These are phyloP conservation scores for Candoia aspera DNA, from an alignment of 2,113 vertebrate genomes.

Conservation along the genomic window DNA sequence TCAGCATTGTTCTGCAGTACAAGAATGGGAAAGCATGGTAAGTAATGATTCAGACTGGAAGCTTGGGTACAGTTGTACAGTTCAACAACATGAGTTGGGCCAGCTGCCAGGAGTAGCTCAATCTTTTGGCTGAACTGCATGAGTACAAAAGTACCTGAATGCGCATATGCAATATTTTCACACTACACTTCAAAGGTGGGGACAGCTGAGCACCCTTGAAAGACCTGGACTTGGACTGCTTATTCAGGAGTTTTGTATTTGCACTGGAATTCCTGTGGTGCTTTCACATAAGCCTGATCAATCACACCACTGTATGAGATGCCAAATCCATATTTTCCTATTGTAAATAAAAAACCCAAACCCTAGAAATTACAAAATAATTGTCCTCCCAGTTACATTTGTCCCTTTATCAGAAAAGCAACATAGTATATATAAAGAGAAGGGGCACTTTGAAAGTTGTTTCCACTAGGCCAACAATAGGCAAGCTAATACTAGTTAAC, in stretches of 20 bases:
- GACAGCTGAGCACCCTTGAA: neutral
- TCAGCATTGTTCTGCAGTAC: neutral
- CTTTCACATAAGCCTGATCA: neutral
- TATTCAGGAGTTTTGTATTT: neutral
- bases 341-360: neutral
- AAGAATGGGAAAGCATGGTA: neutral
- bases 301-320: neutral
- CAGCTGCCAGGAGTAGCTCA: too few relatives aligned
- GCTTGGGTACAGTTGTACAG: neutral
- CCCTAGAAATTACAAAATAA: constrained; percentile 4
- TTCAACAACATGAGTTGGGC: neutral
- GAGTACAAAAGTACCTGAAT: neutral
- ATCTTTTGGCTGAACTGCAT: neutral
- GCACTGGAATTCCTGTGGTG: neutral
- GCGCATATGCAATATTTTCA: neutral
- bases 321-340: neutral
- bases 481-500: neutral
- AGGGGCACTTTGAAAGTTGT: neutral
- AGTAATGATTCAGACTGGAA: neutral
- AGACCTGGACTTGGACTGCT: neutral
- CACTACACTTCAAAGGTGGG: neutral
- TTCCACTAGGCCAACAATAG: neutral
- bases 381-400: neutral
- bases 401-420: neutral
- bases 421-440: neutral